Conservation (phyloP, 2,113 vertebrate species). For the Dolichallabes microphthalmus region DNA sequence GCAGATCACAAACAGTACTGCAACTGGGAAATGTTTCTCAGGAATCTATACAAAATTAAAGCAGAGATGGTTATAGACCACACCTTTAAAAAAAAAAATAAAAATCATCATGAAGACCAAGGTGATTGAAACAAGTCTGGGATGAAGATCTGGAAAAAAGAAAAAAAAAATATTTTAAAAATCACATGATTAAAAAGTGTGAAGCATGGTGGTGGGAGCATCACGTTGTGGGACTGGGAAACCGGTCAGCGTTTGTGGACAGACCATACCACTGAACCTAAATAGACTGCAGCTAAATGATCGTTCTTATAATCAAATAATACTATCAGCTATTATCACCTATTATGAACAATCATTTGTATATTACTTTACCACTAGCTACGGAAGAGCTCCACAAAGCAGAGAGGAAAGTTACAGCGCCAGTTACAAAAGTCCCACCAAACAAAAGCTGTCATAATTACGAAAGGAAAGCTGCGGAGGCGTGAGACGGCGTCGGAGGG, state of each 20-base stretch:
- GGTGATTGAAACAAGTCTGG: neutral
- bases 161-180: neutral
- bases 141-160: neutral
- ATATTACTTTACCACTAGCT: neutral
- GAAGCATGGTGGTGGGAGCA: neutral
- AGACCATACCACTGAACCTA: too few species aligned
- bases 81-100: neutral
- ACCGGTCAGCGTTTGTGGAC: neutral
- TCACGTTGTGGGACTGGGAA: neutral
- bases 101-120: neutral
- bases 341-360: neutral
- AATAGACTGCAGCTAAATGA: too few species aligned
- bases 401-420: neutral
- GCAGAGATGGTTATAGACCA: neutral
- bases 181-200: neutral
- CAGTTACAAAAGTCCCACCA: neutral
- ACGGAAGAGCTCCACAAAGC: neutral
- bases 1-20: too few species aligned
- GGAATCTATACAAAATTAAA: too few species aligned
- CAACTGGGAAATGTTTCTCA: too few species aligned
- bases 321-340: neutral
- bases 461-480: constrained; percentile 20
- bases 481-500: constrained; percentile 13
- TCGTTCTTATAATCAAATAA: too few species aligned
- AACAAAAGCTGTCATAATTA: neutral